Evolutionary conservation across 1,140 invertebrate species (phyloP).

Genomic region (Planococcus citri): DNA sequence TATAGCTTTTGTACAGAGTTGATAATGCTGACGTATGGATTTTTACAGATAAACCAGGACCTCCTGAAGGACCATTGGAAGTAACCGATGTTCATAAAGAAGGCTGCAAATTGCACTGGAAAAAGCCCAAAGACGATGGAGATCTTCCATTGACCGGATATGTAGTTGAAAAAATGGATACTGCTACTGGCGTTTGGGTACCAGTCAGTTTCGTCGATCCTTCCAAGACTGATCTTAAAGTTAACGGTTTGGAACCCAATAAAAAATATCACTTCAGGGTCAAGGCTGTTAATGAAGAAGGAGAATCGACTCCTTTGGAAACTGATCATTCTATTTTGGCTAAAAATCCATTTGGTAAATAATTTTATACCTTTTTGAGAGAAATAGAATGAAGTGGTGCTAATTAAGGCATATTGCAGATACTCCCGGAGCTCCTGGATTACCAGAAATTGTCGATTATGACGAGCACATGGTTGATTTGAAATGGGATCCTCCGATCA

Average conservation of each 20-base stretch:
- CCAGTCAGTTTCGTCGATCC: slow-evolving; percentile 78
- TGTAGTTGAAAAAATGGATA: slow-evolving; percentile 86
- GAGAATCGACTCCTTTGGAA: slow-evolving; percentile 84
- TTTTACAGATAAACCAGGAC: slow-evolving; percentile 71
- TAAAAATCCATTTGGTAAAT: slow-evolving; percentile 86
- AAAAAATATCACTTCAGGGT: slow-evolving; percentile 92
- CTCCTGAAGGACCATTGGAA: slow-evolving; percentile 87
- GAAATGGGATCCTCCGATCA: slow-evolving; percentile 88
- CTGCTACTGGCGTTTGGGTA: slow-evolving; percentile 71
- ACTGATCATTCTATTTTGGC: slow-evolving; percentile 74
- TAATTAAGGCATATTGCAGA: no score
- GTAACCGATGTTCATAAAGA: slow-evolving; percentile 88
- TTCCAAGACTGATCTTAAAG: slow-evolving; percentile 68
- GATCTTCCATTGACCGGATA: slow-evolving; percentile 82
- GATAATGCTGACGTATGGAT: not conserved
- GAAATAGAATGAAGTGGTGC: no score
- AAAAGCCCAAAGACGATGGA: slow-evolving; percentile 88
- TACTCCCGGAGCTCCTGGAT: slow-evolving; percentile 70
- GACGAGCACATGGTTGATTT: slow-evolving; percentile 84
- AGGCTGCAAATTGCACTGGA: slow-evolving; percentile 89
- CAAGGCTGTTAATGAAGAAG: slow-evolving; percentile 88
- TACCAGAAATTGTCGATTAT: slow-evolving; percentile 88
- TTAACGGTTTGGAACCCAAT: slow-evolving; percentile 79
- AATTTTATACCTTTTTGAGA: not conserved
- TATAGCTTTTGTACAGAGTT: not conserved